Conservation (phyloP, 1,140 invertebrate genomes). For the Bursaphelenchus mucronatus region DNA sequence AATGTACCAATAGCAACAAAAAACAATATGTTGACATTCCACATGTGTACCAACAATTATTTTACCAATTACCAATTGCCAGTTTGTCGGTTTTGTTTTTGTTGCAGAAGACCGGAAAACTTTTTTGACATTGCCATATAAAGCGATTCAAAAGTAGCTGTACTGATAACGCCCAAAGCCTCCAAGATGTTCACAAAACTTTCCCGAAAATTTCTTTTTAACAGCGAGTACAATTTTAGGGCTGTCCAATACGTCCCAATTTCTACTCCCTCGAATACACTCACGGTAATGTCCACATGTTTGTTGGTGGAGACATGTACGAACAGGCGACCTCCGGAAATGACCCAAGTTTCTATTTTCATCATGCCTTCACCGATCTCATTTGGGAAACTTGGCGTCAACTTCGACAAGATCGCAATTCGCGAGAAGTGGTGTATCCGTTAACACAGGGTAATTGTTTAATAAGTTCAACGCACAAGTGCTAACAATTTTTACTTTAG, state of each 20-base stretch:
- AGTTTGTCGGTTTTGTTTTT: too few relatives aligned
- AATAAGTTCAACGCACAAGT: too few relatives aligned
- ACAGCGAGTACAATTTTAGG: constrained; percentile 25
- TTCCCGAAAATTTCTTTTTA: too few relatives aligned
- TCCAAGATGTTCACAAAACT: too few relatives aligned
- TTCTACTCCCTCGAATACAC: constrained; percentile 46
- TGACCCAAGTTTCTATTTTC: constrained; percentile 53
- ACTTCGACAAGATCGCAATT: not conserved
- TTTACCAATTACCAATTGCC: too few relatives aligned
- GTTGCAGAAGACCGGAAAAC: too few relatives aligned
- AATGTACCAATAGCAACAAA: constrained; percentile 12
- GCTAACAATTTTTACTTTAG: too few relatives aligned
- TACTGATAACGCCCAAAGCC: too few relatives aligned
- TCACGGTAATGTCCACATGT: constrained; percentile 55
- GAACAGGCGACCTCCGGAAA: constrained; percentile 36
- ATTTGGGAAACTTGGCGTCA: constrained; percentile 17
- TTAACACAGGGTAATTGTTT: not conserved
- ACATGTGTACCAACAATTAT: too few relatives aligned
- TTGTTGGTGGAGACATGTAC: constrained; percentile 52
- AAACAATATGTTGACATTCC: too few relatives aligned
- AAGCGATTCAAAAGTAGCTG: too few relatives aligned
- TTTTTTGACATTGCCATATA: too few relatives aligned
- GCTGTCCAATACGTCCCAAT: constrained; percentile 29
- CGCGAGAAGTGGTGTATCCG: constrained; percentile 3
- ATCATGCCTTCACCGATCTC: constrained; percentile 61